Percentiles rank a stretch among this genome's conserved stretches.
phyloP scores from a whole-genome alignment of 2,113 vertebrate genomes.

The Sprattus sprattus region DNA sequence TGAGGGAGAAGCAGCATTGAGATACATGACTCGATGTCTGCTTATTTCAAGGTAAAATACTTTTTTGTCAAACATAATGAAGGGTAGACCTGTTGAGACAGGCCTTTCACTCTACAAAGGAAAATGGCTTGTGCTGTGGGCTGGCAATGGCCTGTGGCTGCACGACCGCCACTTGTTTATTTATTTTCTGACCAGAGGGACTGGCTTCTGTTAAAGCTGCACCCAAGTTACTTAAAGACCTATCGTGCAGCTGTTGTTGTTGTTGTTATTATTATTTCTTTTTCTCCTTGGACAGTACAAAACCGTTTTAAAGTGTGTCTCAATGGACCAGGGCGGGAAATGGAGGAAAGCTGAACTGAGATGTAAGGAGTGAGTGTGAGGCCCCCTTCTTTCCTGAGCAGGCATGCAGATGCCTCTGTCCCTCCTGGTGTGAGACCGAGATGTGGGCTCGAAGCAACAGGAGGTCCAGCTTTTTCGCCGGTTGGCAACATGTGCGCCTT shows the following conservation, averaged over 20 bases:
- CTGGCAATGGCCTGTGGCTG: neutral
- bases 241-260: neutral
- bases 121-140: neutral
- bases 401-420: conserved; percentile 6
- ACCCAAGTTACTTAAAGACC: conserved; percentile 16
- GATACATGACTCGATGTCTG: neutral
- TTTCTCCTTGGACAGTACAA: neutral
- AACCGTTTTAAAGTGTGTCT: conserved; percentile 11
- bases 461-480: conserved; percentile 30
- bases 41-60: neutral
- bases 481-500: conserved; percentile 2
- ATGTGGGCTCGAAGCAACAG: neutral
- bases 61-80: neutral
- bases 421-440: conserved; percentile 27
- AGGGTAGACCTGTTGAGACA: neutral
- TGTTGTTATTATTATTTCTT: neutral
- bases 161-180: neutral
- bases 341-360: neutral
- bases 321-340: neutral
- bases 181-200: neutral
- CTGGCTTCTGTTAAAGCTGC: neutral
- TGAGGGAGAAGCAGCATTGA: neutral
- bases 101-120: neutral
- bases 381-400: conserved; percentile 12
- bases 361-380: neutral